These are phyloP conservation scores for Apis mellifera DNA, from an alignment of 1,140 invertebrate genomes.

Conservation along the genomic window Amel_HAv3.1 CM009940.2:8189001-8189500, in stretches of 20 bases:
- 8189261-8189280: slow-evolving; percentile 14
- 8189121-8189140: not conserved
- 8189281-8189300: not conserved
- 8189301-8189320: slow-evolving; percentile 11
- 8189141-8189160: no score
- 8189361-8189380: not conserved
- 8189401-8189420: not conserved
- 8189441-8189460: not conserved
- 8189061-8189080: no score
- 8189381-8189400: not conserved
- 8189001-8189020: no score
- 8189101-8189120: no score
- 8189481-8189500: not conserved
- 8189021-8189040: no score
- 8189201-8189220: no score
- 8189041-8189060: no score
- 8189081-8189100: no score
- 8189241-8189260: not conserved
- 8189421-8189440: not conserved
- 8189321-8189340: slow-evolving; percentile 20
- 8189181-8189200: no score
- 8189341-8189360: slow-evolving; percentile 2
- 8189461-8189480: slow-evolving; percentile 2
- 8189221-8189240: no score
- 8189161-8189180: no score